Base-by-base conservation (phyloP, 64 coral and sea anemone species). In the Exaiptasia diaphana region DNA sequence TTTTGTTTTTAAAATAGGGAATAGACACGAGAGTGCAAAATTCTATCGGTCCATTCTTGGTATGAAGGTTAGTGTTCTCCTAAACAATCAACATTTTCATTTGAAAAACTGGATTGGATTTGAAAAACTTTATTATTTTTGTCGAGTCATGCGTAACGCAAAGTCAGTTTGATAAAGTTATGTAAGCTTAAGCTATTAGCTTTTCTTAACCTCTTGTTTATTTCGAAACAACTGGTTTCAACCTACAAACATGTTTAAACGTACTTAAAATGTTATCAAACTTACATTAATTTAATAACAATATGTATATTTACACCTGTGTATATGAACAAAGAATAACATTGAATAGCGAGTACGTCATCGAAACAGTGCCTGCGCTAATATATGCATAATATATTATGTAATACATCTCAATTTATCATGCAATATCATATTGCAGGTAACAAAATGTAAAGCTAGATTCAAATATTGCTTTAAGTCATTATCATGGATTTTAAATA, bases 1-100 rank as follows among this genome's bases (percentile, higher is more conserved):
- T 89, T 99, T 99, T 84, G 95, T 99, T 27, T 99, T 99, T 68
- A 99, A 99, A 61, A 85, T 99, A 34, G 89, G 55, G 17, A 88
- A 99, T 68, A 54, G 95, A 69, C 92, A 88, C 70, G 95, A 85
- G 4, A 99, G 85, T 26, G 46, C 86, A 25, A 99, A 70, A 35
- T 99, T 99, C 80, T 99, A 99, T 81, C 73, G 95, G 31, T 90
- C 91, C 1, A 68, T 99, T 41, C 80, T 99, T 46, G 95, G 95
- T 22, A 92, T 99, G 80, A 99, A 99, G 95, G 95, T 99, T 42
- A 46, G 70, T 49, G 39, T 68, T 50, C 24, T 17, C 30, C 5
- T 67, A 34, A 38, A 55, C 5, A 12, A 27, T 4, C 40, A 26
- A 17, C 23, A 74, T 35, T 38, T 41, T 24, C 34, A 30, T 17